These are phyloP conservation scores for Peromyscus leucopus DNA, from an alignment of 2,113 vertebrate genomes.

Conservation along the genomic window DNA sequence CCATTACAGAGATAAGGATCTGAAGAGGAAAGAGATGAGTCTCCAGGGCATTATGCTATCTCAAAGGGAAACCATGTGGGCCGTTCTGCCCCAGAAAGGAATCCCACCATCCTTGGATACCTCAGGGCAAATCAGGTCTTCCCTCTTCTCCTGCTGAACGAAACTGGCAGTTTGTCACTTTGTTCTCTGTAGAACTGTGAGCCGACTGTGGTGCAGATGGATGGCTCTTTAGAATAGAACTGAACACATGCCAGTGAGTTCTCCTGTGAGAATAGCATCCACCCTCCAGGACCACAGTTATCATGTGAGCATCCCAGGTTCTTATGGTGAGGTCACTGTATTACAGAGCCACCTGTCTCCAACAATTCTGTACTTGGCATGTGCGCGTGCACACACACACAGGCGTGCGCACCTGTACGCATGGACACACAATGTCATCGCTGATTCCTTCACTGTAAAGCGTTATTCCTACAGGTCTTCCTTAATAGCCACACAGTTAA, in stretches of 20 bases:
- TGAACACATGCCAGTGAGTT: neutral
- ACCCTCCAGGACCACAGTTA: neutral
- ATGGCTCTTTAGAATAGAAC: constrained; percentile 52
- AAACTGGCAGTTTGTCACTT: constrained; percentile 25
- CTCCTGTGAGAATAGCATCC: constrained; percentile 42
- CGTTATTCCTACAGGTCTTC: neutral
- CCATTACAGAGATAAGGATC: constrained; percentile 59
- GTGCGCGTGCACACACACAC: too few species aligned
- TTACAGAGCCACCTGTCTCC: neutral
- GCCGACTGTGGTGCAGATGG: constrained; percentile 34
- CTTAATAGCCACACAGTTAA: neutral
- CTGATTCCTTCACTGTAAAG: neutral
- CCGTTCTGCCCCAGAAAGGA: constrained; percentile 58
- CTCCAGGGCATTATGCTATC: constrained; percentile 45
- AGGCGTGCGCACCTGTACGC: neutral
- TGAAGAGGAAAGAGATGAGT: neutral
- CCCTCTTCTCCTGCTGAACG: constrained; percentile 22
- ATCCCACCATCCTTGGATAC: constrained; percentile 21
- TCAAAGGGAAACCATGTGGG: neutral
- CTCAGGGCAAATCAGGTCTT: constrained; percentile 35
- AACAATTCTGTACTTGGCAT: neutral
- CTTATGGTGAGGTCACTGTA: neutral
- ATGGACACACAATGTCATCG: neutral
- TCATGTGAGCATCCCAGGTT: neutral
- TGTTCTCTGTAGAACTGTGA: neutral